Evolutionary conservation across 1,140 invertebrate species (phyloP).

Genomic region (Drosophila bocqueti): DNA sequence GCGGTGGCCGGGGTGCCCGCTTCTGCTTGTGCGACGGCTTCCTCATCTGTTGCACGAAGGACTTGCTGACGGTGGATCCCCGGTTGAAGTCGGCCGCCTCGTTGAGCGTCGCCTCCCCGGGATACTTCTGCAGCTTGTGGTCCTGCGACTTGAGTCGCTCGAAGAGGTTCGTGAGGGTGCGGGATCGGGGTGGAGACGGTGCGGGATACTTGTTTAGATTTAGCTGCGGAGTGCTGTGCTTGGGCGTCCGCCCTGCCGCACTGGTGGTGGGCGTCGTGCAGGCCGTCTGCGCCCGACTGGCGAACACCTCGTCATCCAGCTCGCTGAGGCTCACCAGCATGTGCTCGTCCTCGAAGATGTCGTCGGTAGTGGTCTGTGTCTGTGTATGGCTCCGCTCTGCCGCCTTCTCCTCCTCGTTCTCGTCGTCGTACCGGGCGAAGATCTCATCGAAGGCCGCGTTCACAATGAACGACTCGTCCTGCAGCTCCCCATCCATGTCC

Average conservation of each 20-base stretch:
- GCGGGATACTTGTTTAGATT: slow-evolving; percentile 62
- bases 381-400: slow-evolving; percentile 39
- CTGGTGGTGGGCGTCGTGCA: slow-evolving; percentile 59
- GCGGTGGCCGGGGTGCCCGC: slow-evolving; percentile 63
- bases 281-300: slow-evolving; percentile 59
- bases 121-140: slow-evolving; percentile 66
- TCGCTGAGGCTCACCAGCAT: slow-evolving; percentile 78
- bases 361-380: slow-evolving; percentile 61
- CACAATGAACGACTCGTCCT: slow-evolving; percentile 73
- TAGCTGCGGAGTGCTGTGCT: slow-evolving; percentile 58
- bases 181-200: slow-evolving; percentile 66
- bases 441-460: slow-evolving; percentile 83
- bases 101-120: slow-evolving; percentile 64
- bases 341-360: slow-evolving; percentile 70
- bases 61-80: slow-evolving; percentile 82
- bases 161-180: slow-evolving; percentile 74
- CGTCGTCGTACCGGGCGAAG: slow-evolving; percentile 73
- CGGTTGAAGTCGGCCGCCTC: slow-evolving; percentile 68
- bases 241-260: slow-evolving; percentile 62
- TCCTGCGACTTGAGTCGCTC: slow-evolving; percentile 75
- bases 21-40: slow-evolving; percentile 70
- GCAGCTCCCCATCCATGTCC: slow-evolving; percentile 53
- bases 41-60: slow-evolving; percentile 77
- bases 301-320: slow-evolving; percentile 74
- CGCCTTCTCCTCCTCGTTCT: slow-evolving; percentile 43